Base-by-base conservation (phyloP, 2,888 invertebrate genomes). In the Chrysomela aeneicollis region DNA sequence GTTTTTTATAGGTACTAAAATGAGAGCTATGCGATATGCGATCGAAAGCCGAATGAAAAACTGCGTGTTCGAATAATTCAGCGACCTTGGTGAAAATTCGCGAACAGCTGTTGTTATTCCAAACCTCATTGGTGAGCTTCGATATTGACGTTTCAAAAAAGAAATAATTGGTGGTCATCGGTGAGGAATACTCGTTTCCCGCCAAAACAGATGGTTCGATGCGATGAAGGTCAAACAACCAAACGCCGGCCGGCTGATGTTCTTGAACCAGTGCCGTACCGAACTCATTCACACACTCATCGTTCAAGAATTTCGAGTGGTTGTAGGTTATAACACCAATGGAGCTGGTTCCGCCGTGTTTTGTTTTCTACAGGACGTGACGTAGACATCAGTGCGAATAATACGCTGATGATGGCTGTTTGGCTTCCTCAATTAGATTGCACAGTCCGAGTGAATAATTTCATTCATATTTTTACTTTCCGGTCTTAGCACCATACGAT, bases 91-190 rank as follows among this genome's bases (percentile, higher is more conserved):
- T n/a, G 37, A 35, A 46, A 57, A 12, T 57, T 57, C 46, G 46
- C 18, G 46, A 57, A 30, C 57, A 57, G 57, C 57, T 46, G 46
- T 35, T 54, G 32, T 57, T 57, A 57, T 57, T 26, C 55, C 42
- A 19, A 5, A 42, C 19, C 9, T 18, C n/a, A 55, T 10, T 17
- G 8, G 4, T 2, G 10, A 47, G 17, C 42, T 18, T 22, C 21
- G 37, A 22, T 57, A 57, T 57, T 46, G 57, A 57, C 57, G 30
- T 57, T 57, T 46, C 22, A 26, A 57, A 46, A 26, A 57, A 55
- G 19, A 6, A 9, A 26, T 35, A 42, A 15, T 42, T 15, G 6
- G 6, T 35, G 35, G 35, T 35, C 42, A n/a, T 15, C 42, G 42
- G 42, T 15, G n/a, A 42, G 9, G 42, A 15, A 15, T n/a, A 42